Evolutionary conservation across 2,888 invertebrate genomes (phyloP).

Genomic region (Macaria liturata): DNA sequence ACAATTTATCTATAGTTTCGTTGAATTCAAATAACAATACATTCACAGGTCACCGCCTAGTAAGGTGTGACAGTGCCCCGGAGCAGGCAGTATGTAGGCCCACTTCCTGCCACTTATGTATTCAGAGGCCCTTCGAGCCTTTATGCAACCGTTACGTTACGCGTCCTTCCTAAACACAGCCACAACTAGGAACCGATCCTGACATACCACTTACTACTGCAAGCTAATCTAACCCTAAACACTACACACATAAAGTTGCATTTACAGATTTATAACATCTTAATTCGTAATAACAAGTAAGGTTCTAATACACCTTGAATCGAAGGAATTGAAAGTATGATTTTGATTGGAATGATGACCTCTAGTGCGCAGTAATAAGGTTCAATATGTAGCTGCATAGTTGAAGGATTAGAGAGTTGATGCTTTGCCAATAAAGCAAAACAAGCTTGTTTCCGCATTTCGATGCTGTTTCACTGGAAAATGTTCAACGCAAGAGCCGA

Average conservation of each 20-base stretch:
- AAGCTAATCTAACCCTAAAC: neutral
- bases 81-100: too few species aligned
- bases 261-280: too few species aligned
- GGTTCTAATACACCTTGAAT: neutral
- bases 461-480: constrained; percentile 7
- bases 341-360: neutral
- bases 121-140: constrained; percentile 10
- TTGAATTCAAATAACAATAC: too few species aligned
- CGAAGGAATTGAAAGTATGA: neutral
- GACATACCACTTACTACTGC: neutral
- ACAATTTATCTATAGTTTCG: too few species aligned
- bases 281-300: too few species aligned
- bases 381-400: constrained; percentile 3
- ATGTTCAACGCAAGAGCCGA: neutral
- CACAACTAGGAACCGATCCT: neutral
- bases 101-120: constrained; percentile 22
- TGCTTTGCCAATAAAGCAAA: constrained; percentile 17
- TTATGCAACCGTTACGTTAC: constrained; percentile 27
- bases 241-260: too few species aligned
- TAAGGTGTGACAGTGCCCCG: too few species aligned
- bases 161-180: constrained; percentile 9
- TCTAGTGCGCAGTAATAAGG: constrained; percentile 1
- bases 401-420: constrained; percentile 26
- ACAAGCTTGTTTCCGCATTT: constrained; percentile 23
- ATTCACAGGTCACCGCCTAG: too few species aligned